Evolutionary conservation across 2,888 invertebrate genomes (phyloP).

Genomic region (Lithophane semibrunnea): DNA sequence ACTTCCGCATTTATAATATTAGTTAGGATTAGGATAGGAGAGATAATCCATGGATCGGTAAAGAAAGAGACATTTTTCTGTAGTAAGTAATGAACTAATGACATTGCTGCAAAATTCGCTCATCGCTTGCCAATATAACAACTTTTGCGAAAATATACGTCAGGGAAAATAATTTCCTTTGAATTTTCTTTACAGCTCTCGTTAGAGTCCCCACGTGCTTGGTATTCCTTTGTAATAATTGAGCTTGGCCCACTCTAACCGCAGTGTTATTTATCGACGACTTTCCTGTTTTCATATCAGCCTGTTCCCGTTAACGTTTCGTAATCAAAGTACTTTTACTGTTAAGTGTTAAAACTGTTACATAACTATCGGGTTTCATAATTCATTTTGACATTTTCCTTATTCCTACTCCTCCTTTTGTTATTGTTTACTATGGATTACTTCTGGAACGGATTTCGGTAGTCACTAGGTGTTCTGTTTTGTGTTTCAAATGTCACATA

Average conservation of each 20-base stretch:
- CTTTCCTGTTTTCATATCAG: conserved; percentile 43
- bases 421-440: not conserved
- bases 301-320: conserved; percentile 47
- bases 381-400: conserved; percentile 31
- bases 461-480: conserved; percentile 13
- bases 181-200: conserved; percentile 7
- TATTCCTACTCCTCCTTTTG: conserved; percentile 30
- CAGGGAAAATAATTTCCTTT: not conserved
- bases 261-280: conserved; percentile 9
- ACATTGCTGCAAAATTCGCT: conserved; percentile 5
- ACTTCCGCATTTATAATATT: no score
- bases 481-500: conserved; percentile 14
- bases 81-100: not conserved
- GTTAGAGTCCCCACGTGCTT: conserved; percentile 19
- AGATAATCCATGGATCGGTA: not conserved
- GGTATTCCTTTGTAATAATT: conserved; percentile 12
- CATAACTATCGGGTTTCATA: conserved; percentile 22
- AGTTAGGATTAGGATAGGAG: not conserved
- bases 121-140: not conserved
- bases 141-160: not conserved
- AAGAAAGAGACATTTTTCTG: not conserved
- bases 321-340: conserved; percentile 50
- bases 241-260: conserved; percentile 29
- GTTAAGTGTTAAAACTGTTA: conserved; percentile 28
- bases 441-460: not conserved